These are phyloP conservation scores for Coboldia fuscipes DNA, from an alignment of 1,140 invertebrate genomes.

Conservation along the genomic window DNA sequence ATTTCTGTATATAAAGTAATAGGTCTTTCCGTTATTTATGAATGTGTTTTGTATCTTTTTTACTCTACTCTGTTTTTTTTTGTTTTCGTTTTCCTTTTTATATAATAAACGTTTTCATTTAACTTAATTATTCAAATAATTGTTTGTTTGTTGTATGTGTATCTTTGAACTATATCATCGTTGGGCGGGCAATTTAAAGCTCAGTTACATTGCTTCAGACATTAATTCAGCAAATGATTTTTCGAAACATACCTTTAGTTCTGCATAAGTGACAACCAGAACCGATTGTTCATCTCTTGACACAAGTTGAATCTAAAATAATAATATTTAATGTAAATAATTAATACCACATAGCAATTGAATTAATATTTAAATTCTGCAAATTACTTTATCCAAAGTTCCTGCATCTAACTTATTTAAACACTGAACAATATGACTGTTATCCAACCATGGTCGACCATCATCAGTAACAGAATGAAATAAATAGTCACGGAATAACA, in stretches of 20 bases:
- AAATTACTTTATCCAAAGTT: slow-evolving; percentile 55
- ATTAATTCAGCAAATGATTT: slow-evolving; percentile 73
- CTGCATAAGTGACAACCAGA: slow-evolving; percentile 81
- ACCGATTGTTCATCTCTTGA: slow-evolving; percentile 91
- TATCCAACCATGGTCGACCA: slow-evolving; percentile 86
- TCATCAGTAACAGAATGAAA: slow-evolving; percentile 87
- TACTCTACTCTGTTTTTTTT: neutral
- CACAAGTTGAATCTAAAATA: slow-evolving; percentile 69
- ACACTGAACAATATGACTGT: slow-evolving; percentile 82
- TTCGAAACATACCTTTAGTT: slow-evolving; percentile 87
- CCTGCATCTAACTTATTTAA: slow-evolving; percentile 89
- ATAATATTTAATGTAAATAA: neutral
- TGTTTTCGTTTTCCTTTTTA: neutral
- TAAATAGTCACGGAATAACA: slow-evolving; percentile 91
- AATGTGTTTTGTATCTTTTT: neutral
- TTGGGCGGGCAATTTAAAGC: no score
- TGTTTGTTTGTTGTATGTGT: neutral
- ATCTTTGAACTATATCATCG: neutral
- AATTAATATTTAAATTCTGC: neutral
- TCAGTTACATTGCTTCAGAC: slow-evolving; percentile 26
- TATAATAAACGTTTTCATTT: neutral
- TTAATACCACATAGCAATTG: neutral
- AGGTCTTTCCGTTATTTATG: no score
- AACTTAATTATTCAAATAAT: neutral
- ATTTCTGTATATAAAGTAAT: no score